Conservation (phyloP, 2,797 vertebrate genomes). For the Rousettus madagascariensis region DNA sequence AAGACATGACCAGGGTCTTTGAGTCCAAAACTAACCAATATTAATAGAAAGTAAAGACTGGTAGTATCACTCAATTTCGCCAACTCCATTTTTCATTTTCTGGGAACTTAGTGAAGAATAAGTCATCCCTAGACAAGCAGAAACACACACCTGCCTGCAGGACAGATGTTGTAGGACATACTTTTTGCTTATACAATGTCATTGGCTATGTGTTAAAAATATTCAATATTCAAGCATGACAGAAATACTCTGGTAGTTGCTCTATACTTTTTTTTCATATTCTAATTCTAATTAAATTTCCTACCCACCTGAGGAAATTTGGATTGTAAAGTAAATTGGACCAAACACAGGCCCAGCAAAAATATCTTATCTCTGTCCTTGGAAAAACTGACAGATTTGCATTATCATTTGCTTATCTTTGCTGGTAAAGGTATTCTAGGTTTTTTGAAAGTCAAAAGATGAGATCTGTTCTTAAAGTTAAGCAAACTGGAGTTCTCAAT, state of each 20-base stretch:
- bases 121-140: background rate
- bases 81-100: background rate
- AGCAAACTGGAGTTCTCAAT: background rate
- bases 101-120: slow-evolving; percentile 16
- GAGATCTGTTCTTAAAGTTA: background rate
- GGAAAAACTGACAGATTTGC: background rate
- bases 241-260: background rate
- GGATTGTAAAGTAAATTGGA: background rate
- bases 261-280: background rate
- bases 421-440: background rate
- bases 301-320: background rate
- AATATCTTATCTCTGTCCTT: background rate
- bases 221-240: background rate
- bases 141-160: background rate
- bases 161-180: background rate
- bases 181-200: background rate
- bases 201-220: background rate
- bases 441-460: background rate
- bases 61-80: background rate
- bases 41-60: background rate
- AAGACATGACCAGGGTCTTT: background rate
- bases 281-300: slow-evolving; percentile 21
- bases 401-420: background rate
- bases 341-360: background rate
- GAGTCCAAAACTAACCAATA: background rate